Evolutionary conservation across 2,888 invertebrate genomes (phyloP), one percentile per base, ranked within the genome.

Genomic region (Dascillus cervinus): DNA sequence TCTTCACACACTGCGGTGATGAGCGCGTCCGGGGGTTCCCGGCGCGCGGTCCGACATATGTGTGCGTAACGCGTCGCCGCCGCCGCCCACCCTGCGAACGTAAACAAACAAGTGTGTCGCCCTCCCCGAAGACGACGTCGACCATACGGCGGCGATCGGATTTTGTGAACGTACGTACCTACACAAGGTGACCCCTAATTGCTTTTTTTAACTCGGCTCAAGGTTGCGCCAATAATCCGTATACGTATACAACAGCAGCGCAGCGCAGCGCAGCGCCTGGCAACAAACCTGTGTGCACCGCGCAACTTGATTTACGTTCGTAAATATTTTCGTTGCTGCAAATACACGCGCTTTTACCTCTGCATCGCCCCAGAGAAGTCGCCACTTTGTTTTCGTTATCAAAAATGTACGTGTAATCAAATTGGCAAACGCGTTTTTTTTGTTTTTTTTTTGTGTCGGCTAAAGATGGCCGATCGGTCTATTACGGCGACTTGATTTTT

Each of bases 181-280:
- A n/a, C n/a, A 46, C 58, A 58, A 58, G 60, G 58, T 56, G 58
- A 57, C 58, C 55, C 53, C 48, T 51, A 52, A 54, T 56, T 48
- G 53, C 50, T 54, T 50, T 52, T 53, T 53, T 53, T 53, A 46
- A 47, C 40, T 28, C 17, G 30, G 23, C 29, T 45, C 56, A 56
- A 56, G 56, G 57, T 46, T 55, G 53, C 44, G 40, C 42, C 44
- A 48, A 46, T 52, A 52, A 49, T 51, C 52, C 53, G 52, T 46
- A 46, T 52, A 50, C 47, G 47, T 50, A 43, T 28, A 44, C 44
- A 28, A 9, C 34, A 45, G n/a, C n/a, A n/a, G n/a, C n/a, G n/a
- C n/a, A n/a, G n/a, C n/a, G n/a, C n/a, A n/a, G n/a, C 30, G 32
- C 38, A 37, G 42, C 46, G 54, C 55, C 44, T 56, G 55, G 55